Base-by-base conservation (phyloP, 2,113 vertebrate genomes). In the Alethe diademata region DNA sequence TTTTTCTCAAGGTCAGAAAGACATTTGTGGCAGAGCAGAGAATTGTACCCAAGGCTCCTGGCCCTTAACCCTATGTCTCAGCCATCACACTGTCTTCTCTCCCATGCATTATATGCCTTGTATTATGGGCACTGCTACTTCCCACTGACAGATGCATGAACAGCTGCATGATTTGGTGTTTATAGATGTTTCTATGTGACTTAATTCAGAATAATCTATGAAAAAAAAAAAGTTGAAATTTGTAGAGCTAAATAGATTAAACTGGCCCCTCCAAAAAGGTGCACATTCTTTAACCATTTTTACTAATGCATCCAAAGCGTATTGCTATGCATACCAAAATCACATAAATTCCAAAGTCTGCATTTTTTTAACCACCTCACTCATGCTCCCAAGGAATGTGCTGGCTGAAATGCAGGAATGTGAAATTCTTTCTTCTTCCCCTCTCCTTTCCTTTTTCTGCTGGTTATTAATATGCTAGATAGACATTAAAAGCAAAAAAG, bases 401-500 rank as follows among this genome's bases (percentile, higher is more conserved):
- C 69, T 96, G 80, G 90, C 38, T 16, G 62, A 89, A 95, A 62
- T 70, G 62, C 13, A 87, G 62, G 92, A 96, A 94, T 96, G 48
- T 74, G 60, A 93, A 93, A 88, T 80, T 90, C 64, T 47, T 83
- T 35, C 28, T 66, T 48, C 38, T 38, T 78, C 6, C 13, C 8
- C 22, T 28, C 43, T 33, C 11, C 17, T 12, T 23, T 74, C 60
- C n/a, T 50, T 56, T 83, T 61, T 43, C 31, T 61, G 17, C 48
- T 66, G 47, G 16, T 73, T 79, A 54, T 92, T 92, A 62, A 58
- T 90, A 48, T 70, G 48, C 28, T 88, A 92, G 58, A 74, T 81
- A 66, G 57, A 92, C 47, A 67, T 64, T 91, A 93, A 95, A 91
- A 80, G 42, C n/a, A 66, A 79, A 82, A 82, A 33, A 66, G 11